A percentile compares a stretch with the other conserved stretches of the same genome.
Evolutionary conservation across 2,113 vertebrate species (phyloP).

Genomic region (Podocnemis expansa): DNA sequence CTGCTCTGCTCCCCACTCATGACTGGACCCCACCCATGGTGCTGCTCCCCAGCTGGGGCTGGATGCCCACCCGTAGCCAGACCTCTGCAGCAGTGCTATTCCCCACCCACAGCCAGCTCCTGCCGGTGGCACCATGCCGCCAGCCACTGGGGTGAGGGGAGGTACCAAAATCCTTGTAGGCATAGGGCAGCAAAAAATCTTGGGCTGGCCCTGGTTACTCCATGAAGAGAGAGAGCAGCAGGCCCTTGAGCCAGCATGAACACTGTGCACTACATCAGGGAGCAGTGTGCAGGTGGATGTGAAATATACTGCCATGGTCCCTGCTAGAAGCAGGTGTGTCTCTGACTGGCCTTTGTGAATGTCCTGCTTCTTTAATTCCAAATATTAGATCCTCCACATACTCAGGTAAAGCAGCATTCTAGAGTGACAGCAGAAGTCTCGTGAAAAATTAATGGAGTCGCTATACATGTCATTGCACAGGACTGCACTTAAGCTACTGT

Average conservation of each 20-base stretch:
- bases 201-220: too few species aligned
- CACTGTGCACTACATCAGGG: neutral
- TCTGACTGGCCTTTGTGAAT: neutral
- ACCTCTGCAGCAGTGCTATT: too few species aligned
- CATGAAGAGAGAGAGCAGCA: neutral
- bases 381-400: accelerated
- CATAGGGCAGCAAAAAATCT: too few species aligned
- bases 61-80: too few species aligned
- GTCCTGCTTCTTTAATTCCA: neutral
- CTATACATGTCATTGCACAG: neutral
- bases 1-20: too few species aligned
- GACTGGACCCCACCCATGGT: too few species aligned
- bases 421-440: neutral
- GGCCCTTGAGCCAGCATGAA: neutral
- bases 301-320: neutral
- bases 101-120: too few species aligned
- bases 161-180: too few species aligned
- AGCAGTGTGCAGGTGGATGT: neutral
- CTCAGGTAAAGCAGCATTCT: neutral
- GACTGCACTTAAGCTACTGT: neutral
- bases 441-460: neutral
- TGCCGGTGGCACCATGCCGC: too few species aligned
- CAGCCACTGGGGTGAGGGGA: too few species aligned
- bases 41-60: too few species aligned
- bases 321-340: accelerated